Percentiles rank a stretch among this genome's conserved stretches.
These are phyloP conservation scores for Chouioia cunea DNA, from an alignment of 2,888 invertebrate genomes.

Conservation along the genomic window DNA sequence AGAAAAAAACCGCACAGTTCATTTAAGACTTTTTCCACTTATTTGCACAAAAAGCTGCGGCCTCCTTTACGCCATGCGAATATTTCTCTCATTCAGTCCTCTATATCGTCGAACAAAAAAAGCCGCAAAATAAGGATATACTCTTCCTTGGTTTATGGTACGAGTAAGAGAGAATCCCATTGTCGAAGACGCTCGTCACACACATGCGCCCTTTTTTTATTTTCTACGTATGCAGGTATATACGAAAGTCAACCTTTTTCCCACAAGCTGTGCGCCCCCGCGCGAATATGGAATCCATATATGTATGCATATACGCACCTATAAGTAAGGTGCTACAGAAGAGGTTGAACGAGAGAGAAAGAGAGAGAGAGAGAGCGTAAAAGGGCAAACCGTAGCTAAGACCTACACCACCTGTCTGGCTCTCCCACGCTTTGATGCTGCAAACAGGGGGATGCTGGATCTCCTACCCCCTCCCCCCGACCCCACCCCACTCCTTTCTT, in stretches of 20 bases:
- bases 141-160: no score
- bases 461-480: not conserved
- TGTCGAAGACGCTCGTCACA: no score
- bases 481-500: not conserved
- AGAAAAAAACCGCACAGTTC: no score
- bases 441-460: slow-evolving; percentile 43
- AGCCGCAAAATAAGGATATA: no score
- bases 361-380: slow-evolving; percentile 44
- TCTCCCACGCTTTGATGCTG: slow-evolving; percentile 62
- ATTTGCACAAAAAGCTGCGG: no score
- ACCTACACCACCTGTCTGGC: slow-evolving; percentile 61
- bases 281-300: slow-evolving; percentile 49
- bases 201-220: no score
- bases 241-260: slow-evolving; percentile 53
- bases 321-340: slow-evolving; percentile 59
- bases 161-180: no score
- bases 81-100: no score
- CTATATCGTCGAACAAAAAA: no score
- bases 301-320: slow-evolving; percentile 25
- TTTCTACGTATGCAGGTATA: slow-evolving; percentile 33
- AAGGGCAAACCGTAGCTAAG: slow-evolving; percentile 41
- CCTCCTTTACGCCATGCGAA: no score
- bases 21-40: no score
- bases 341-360: slow-evolving; percentile 48
- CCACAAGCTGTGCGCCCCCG: slow-evolving; percentile 60